Base-by-base conservation (phyloP, 2,797 vertebrate genomes). In the Orestias chungarensis region DNA sequence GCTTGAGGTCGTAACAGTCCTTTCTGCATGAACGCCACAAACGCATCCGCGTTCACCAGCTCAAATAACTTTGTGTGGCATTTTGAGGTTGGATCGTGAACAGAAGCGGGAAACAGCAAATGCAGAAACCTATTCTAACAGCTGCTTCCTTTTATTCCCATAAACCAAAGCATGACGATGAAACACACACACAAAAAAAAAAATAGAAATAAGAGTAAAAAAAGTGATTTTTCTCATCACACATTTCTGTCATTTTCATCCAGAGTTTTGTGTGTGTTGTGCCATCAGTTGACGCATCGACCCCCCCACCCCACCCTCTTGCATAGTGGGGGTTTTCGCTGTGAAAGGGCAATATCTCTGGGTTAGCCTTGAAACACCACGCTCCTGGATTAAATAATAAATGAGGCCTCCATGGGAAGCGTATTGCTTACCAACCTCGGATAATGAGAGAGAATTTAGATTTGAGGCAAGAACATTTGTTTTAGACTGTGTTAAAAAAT, bases 381-480 rank as follows among this genome's bases (percentile, higher is more conserved):
- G 82, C 85, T 88, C 80, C 78, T 82, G 81, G 84, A 85, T 92
- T 93, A 90, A 94, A 94, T 94, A 92, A 94, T 93, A 93, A 90
- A 94, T 93, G 92, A 93, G 86, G 76, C 83, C 90, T 89, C 89
- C 82, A 86, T 91, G 84, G 90, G 90, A 89, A 90, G 86, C 76
- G 49, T 74, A 78, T 82, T 81, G 80, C 83, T 90, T 79, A 83
- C 83, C 84, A 80, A 84, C 82, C 64, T 74, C 9, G 80, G 75
- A 87, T 88, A 84, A 85, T 90, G 84, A 81, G 68, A 81, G 64
- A 64, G 71, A 81, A 76, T 89, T 66, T 82, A 75, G 74, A 75
- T 86, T 83, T 35, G 14, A 68, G 4, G 12, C 46, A 46, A 69
- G 46, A 55, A 40, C 52, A 73, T 66, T 52, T 62, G 38, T 42